These are phyloP conservation scores for Trypoxylus dichotomus DNA, from an alignment of 1,140 invertebrate species.

Conservation along the genomic window DNA sequence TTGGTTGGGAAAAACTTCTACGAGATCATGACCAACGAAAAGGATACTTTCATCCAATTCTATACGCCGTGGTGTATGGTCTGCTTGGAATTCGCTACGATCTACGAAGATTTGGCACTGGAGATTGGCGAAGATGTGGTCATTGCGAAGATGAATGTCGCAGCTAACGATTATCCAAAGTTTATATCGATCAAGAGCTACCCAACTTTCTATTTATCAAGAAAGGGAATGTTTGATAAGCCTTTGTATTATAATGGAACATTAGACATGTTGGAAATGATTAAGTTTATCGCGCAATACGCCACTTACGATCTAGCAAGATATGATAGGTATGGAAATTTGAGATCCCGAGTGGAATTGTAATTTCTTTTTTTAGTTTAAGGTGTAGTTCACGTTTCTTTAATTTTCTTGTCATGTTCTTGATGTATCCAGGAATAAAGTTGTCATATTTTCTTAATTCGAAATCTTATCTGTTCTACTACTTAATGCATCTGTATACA, in stretches of 20 bases:
- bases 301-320: constrained; percentile 82
- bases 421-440: neutral
- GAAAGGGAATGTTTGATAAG: constrained; percentile 75
- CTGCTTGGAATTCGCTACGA: constrained; percentile 90
- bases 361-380: neutral
- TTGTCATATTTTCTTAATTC: neutral
- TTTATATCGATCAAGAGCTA: constrained; percentile 84
- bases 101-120: constrained; percentile 89
- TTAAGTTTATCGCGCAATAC: constrained; percentile 92
- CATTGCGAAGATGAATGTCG: constrained; percentile 96
- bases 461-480: no score
- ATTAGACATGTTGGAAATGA: constrained; percentile 85
- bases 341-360: constrained; percentile 1
- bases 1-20: constrained; percentile 96
- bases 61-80: constrained; percentile 98
- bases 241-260: constrained; percentile 85
- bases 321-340: constrained; percentile 82
- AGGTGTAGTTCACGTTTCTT: neutral
- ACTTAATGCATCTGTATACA: no score
- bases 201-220: constrained; percentile 93
- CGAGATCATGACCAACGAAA: constrained; percentile 86
- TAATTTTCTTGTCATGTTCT: neutral
- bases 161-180: constrained; percentile 92
- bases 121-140: constrained; percentile 84
- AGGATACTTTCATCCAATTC: constrained; percentile 93